Base-by-base conservation (phyloP, 2,113 vertebrate genomes). In the Nothocercus julius region DNA sequence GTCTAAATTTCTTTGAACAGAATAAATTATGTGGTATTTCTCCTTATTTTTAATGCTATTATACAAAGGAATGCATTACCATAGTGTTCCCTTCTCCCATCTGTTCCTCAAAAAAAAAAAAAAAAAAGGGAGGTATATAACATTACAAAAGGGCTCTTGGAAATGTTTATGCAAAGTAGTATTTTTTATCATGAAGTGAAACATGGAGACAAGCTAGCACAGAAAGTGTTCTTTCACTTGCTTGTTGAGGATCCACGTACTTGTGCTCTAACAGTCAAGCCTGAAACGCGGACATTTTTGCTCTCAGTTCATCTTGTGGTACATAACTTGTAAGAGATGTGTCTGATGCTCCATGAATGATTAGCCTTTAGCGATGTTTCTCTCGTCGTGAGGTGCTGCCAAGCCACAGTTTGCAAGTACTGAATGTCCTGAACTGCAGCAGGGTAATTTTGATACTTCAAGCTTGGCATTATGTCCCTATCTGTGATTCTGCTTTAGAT, bases 111-210 rank as follows among this genome's bases (percentile, higher is more conserved):
- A 80, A 85, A 85, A 76, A 4, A 54, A 54, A 53, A 53, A 17
- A 73, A 18, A 74, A 81, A 68, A 82, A 69, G 49, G 63, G 20
- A 81, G 38, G 19, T 90, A 67, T 7, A 1, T 74, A 79, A 61
- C 38, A 51, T 94, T 72, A 83, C 64, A 90, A 92, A 95, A 76
- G 53, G 36, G 17, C 34, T 92, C 40, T 86, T 92, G 74, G 61
- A 96, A 96, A 56, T 90, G 62, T 85, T 86, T 95, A 54, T 94
- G 69, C 76, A 87, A 86, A 90, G 83, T 88, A 73, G 62, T 79
- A 18, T 30, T 92, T 91, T 86, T 78, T 80, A 21, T 82, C 66
- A 72, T 62, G 88, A 93, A 89, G 92, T 94, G 76, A 86, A 92
- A 92, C 47, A 5, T 73, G 51, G 44, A 90, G 82, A 78, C 36